phyloP scores from a whole-genome alignment of 2,888 invertebrate species.

The Temnothorax unifasciatus region DNA sequence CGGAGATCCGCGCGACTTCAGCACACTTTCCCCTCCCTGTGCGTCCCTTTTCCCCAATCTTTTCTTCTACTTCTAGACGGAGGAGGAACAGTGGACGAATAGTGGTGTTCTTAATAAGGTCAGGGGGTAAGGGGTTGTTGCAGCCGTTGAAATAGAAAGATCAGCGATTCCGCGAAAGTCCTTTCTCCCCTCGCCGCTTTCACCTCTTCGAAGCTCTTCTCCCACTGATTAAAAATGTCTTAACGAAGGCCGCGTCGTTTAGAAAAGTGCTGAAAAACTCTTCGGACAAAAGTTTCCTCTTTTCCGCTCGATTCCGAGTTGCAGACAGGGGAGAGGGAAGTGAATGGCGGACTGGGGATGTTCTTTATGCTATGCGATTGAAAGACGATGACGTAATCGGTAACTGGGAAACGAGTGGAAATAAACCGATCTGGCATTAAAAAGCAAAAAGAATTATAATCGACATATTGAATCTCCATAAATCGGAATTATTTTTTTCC shows the following conservation, averaged over 20 bases:
- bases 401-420: slow-evolving; percentile 15
- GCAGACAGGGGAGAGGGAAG: neutral
- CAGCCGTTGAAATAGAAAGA: slow-evolving; percentile 72
- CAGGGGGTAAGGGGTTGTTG: slow-evolving; percentile 67
- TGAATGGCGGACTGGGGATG: slow-evolving; percentile 39
- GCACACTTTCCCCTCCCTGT: slow-evolving; percentile 26
- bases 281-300: slow-evolving; percentile 59
- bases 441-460: slow-evolving; percentile 40
- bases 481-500: slow-evolving; percentile 22
- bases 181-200: neutral
- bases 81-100: slow-evolving; percentile 53
- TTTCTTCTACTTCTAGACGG: slow-evolving; percentile 29
- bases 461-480: slow-evolving; percentile 38
- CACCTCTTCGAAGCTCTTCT: slow-evolving; percentile 49
- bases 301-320: slow-evolving; percentile 21
- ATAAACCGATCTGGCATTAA: slow-evolving; percentile 45
- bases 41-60: neutral
- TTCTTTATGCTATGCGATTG: slow-evolving; percentile 55
- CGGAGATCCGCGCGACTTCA: slow-evolving; percentile 45
- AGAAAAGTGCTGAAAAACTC: slow-evolving; percentile 75
- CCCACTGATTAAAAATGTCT: slow-evolving; percentile 80
- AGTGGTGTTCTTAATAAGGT: slow-evolving; percentile 71
- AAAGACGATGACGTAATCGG: slow-evolving; percentile 50
- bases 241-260: slow-evolving; percentile 76
- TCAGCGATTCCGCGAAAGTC: slow-evolving; percentile 48